phyloP scores from a whole-genome alignment of 2,113 vertebrate species.

The Theristicus caerulescens region DNA sequence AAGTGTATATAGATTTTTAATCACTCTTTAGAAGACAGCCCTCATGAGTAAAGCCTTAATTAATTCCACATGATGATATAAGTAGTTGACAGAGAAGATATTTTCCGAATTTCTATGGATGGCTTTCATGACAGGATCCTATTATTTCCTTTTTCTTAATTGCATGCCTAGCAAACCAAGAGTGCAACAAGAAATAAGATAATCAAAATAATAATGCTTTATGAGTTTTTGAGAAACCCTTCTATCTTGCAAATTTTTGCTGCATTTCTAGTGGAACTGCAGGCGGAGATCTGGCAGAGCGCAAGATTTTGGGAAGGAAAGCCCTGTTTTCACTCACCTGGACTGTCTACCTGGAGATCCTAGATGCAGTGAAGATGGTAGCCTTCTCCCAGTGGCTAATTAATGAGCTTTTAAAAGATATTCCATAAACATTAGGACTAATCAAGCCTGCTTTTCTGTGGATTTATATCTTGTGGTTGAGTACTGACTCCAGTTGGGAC shows the following conservation, averaged over 20 bases:
- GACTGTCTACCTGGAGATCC: not conserved
- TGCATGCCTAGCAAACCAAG: not conserved
- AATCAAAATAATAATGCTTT: not conserved
- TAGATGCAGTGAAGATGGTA: not conserved
- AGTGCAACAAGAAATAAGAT: not conserved
- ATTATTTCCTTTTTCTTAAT: not conserved
- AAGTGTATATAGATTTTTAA: conserved; percentile 8
- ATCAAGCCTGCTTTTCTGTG: not conserved
- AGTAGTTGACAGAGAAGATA: conserved; percentile 3
- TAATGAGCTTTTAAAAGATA: not conserved
- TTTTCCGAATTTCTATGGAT: not conserved
- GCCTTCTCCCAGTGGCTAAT: not conserved
- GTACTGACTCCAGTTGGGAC: not conserved
- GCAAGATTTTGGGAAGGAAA: not conserved
- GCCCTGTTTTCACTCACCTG: not conserved
- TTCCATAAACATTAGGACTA: not conserved
- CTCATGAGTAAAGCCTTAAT: conserved; percentile 33
- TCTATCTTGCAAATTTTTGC: not conserved
- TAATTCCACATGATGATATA: not conserved
- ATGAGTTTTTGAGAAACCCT: not conserved
- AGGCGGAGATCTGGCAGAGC: not conserved
- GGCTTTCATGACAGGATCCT: not conserved
- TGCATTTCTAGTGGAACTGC: not conserved
- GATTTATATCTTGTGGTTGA: not conserved
- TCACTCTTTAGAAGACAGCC: not conserved